Base-by-base conservation (phyloP, 2,888 invertebrate species). In the Protodeltote pygarga region DNA sequence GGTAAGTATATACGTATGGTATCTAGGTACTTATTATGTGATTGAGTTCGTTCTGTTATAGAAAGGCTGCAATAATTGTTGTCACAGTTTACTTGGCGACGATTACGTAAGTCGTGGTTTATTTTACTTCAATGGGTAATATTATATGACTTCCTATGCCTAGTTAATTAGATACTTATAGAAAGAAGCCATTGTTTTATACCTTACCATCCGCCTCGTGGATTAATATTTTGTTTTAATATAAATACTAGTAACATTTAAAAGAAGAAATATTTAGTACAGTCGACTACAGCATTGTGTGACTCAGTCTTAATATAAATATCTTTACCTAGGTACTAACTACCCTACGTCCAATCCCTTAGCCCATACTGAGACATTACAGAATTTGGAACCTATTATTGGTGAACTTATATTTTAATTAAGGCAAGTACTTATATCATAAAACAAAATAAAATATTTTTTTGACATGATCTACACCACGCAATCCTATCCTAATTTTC, bases 61-160 rank as follows among this genome's bases (percentile, higher is more conserved):
- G 51, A 59, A 68, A 51, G 10, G 14, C 40, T 54, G 37, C 45
- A 55, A 59, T 65, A 48, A 63, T 61, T 65, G 47, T 58, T 66
- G 66, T 60, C 64, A 61, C 52, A 61, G 59, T 61, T 68, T 67
- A 53, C 69, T 49, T 52, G 59, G 59, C 71, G 60, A 61, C 62
- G 60, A 66, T 77, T 75, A 65, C 75, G 72, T 75, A 72, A 77
- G 58, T 50, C 58, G 48, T 51, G 60, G 62, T 71, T 73, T 75
- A 70, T 67, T 55, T 67, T 59, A 63, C 58, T 59, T 65, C 66
- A 63, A 71, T 62, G 44, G 44, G 34, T 40, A 47, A 64, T 58
- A 51, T 50, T 44, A 53, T 53, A 55, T 23, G 48, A 57, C 47
- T 53, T 55, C 55, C 42, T 45, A 57, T 57, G 34, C 31, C 35